phyloP scores from a whole-genome alignment of 2,888 invertebrate species.

The Patella depressa region DNA sequence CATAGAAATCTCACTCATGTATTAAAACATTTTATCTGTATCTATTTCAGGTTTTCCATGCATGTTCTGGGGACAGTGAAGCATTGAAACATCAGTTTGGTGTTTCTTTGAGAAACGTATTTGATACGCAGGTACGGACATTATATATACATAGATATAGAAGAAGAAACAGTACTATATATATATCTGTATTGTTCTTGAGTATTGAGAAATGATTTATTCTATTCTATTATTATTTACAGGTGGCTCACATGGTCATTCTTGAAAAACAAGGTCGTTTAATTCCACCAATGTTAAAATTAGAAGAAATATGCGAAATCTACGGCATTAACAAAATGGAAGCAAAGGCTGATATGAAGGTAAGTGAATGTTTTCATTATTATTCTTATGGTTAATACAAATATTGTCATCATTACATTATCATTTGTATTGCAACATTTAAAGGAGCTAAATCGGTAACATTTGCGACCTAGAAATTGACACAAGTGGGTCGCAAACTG shows the following conservation, averaged over 20 bases:
- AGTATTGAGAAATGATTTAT: too few relatives aligned
- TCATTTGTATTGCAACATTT: too few relatives aligned
- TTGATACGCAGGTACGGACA: constrained; percentile 15
- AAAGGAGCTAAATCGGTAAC: too few relatives aligned
- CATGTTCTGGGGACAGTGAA: constrained; percentile 12
- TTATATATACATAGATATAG: too few relatives aligned
- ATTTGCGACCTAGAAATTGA: too few relatives aligned
- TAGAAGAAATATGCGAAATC: constrained; percentile 8
- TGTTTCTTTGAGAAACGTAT: constrained; percentile 15
- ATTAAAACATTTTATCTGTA: background rate
- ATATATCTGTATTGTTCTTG: too few relatives aligned
- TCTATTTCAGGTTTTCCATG: constrained; percentile 16
- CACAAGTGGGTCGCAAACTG: too few relatives aligned
- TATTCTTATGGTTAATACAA: too few relatives aligned
- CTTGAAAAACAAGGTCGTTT: constrained; percentile 8
- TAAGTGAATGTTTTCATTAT: background rate
- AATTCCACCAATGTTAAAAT: constrained; percentile 14
- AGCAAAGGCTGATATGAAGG: background rate
- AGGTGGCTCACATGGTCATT: constrained; percentile 11
- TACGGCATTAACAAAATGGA: constrained; percentile 11
- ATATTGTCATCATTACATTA: too few relatives aligned
- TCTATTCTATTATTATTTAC: background rate
- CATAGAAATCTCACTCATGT: too few relatives aligned
- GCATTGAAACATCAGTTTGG: constrained; percentile 20
- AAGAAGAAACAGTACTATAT: too few relatives aligned